Evolutionary conservation across 2,797 vertebrate species (phyloP).

Genomic region (Parotocinclus haroldoi): DNA sequence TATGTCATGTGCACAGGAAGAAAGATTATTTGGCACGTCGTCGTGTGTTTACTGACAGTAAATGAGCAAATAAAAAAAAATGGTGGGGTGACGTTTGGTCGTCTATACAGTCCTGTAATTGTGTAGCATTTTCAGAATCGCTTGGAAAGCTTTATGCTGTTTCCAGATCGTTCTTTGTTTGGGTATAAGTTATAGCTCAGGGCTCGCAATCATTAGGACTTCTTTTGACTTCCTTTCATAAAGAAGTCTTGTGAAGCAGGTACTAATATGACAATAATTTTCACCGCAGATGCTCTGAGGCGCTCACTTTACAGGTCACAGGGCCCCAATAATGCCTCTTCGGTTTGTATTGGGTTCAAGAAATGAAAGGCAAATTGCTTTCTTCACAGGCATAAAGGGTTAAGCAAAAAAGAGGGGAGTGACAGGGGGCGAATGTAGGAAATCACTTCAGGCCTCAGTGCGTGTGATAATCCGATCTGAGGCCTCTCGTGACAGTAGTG

Average conservation of each 20-base stretch:
- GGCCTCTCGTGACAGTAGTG: slow-evolving; percentile 51
- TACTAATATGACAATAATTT: slow-evolving; percentile 59
- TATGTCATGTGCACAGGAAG: no score
- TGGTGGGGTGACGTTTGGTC: neutral
- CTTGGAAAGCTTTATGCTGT: neutral
- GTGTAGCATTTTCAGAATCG: slow-evolving; percentile 14
- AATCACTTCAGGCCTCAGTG: slow-evolving; percentile 68
- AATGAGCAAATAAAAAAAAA: neutral
- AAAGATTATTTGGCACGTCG: neutral
- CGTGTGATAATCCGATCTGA: slow-evolving; percentile 56
- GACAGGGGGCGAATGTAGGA: slow-evolving; percentile 49
- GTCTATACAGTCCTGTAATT: slow-evolving; percentile 6
- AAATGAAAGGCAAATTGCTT: slow-evolving; percentile 60
- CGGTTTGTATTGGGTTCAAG: slow-evolving; percentile 62
- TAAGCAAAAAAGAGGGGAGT: slow-evolving; percentile 50
- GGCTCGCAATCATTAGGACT: slow-evolving; percentile 5
- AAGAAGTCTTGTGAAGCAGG: slow-evolving; percentile 9
- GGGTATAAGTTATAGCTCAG: slow-evolving; percentile 21
- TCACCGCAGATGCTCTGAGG: slow-evolving; percentile 57
- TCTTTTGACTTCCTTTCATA: neutral
- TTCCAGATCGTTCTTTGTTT: slow-evolving; percentile 8
- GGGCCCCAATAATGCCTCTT: slow-evolving; percentile 70
- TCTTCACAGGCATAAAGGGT: slow-evolving; percentile 59
- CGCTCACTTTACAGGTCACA: slow-evolving; percentile 71
- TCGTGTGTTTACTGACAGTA: neutral